These are phyloP conservation scores for Coenonympha glycerion DNA, from an alignment of 2,888 invertebrate species.

Conservation along the genomic window DNA sequence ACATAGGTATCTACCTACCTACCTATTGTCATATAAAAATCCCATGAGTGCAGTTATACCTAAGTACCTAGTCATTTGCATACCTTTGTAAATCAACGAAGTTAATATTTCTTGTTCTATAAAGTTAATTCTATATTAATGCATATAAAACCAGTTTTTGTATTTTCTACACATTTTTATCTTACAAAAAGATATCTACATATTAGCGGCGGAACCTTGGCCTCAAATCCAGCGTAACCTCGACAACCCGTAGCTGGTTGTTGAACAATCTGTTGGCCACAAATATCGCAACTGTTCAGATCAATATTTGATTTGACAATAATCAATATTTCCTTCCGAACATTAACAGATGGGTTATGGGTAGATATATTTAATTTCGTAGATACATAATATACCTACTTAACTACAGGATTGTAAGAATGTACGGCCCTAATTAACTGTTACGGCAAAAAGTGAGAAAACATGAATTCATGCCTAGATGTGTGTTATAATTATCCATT, in stretches of 20 bases:
- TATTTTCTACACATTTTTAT: conserved; percentile 48
- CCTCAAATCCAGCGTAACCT: conserved; percentile 64
- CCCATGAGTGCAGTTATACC: neutral
- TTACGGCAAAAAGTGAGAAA: no score
- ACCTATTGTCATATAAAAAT: conserved; percentile 4
- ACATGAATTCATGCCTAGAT: no score
- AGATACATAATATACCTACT: no score
- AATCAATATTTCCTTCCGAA: conserved; percentile 30
- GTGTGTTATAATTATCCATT: no score
- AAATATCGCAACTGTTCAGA: conserved; percentile 58
- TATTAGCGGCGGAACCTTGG: conserved; percentile 67
- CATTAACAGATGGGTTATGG: neutral
- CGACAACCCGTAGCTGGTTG: conserved; percentile 47
- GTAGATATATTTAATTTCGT: no score
- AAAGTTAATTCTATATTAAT: conserved; percentile 10
- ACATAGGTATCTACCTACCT: no score
- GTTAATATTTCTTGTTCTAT: conserved; percentile 1
- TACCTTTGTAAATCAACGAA: conserved; percentile 11
- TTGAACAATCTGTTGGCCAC: conserved; percentile 60
- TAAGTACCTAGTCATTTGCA: conserved; percentile 2
- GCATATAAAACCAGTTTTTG: conserved; percentile 22
- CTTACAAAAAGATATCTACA: conserved; percentile 56
- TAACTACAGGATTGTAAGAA: no score
- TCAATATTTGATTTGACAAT: conserved; percentile 35
- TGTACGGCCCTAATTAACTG: no score